Conservation (phyloP, 2,888 invertebrate species). For the Lithophane leautieri region DNA sequence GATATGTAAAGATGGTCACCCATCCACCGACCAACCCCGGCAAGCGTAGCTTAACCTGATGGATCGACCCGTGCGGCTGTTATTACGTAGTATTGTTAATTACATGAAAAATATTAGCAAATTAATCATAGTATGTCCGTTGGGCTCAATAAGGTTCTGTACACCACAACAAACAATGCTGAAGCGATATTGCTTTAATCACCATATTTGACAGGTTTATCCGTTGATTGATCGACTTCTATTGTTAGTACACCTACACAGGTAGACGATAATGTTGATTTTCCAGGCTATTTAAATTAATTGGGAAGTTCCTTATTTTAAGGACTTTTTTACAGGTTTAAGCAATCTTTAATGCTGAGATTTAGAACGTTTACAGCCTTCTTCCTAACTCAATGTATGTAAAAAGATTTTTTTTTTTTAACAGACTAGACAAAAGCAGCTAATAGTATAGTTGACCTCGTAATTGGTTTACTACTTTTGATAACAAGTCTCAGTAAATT, state of each 20-base stretch:
- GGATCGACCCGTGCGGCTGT: too few relatives aligned
- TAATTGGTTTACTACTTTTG: not conserved
- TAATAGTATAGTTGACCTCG: not conserved
- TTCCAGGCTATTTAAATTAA: not conserved
- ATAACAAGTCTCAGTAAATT: not conserved
- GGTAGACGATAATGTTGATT: not conserved
- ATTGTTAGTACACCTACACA: not conserved
- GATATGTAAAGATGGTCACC: too few relatives aligned
- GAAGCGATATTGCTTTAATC: constrained; percentile 15
- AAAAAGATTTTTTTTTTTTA: too few relatives aligned
- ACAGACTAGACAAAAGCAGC: too few relatives aligned
- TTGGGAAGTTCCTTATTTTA: not conserved
- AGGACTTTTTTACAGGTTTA: not conserved
- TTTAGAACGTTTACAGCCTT: not conserved
- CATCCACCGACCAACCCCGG: too few relatives aligned
- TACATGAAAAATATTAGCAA: not conserved
- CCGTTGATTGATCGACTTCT: constrained; percentile 38
- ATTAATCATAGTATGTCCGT: constrained; percentile 17
- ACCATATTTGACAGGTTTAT: constrained; percentile 34
- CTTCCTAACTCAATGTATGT: not conserved
- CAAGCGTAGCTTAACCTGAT: too few relatives aligned
- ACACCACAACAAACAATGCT: constrained; percentile 31
- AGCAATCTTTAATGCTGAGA: not conserved
- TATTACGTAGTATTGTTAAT: not conserved
- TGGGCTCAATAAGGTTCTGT: constrained; percentile 6